A percentile compares a stretch with the other conserved stretches of the same genome.
Conservation (phyloP, 2,113 vertebrate species). For the Eulacestoma nigropectus region DNA sequence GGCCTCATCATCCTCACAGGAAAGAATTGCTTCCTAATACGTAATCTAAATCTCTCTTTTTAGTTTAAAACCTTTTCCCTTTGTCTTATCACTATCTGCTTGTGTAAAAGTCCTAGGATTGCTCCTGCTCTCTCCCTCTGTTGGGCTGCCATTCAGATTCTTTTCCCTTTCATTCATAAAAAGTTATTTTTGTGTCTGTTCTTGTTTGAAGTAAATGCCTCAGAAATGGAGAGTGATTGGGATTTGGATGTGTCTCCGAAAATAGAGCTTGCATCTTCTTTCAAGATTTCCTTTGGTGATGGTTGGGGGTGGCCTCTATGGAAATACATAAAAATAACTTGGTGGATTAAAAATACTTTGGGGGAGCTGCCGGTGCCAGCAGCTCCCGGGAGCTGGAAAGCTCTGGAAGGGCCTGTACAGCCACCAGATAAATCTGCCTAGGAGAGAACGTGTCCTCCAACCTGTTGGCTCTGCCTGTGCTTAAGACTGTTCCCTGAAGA, state of each 20-base stretch:
- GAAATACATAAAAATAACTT: background rate
- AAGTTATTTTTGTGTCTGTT: background rate
- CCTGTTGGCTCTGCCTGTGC: background rate
- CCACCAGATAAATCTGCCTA: background rate
- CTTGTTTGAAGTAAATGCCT: background rate
- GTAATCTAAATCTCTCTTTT: background rate
- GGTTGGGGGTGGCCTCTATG: background rate
- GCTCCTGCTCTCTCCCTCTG: background rate
- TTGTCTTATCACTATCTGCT: background rate
- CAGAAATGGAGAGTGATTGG: background rate
- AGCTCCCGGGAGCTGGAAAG: background rate
- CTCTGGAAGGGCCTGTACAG: background rate
- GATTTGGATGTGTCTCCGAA: background rate
- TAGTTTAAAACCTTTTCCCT: background rate
- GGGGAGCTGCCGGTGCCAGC: background rate
- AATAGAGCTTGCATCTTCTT: background rate
- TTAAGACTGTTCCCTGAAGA: background rate
- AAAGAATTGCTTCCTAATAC: background rate
- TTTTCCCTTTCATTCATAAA: background rate
- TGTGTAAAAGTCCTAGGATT: background rate
- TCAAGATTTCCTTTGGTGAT: background rate
- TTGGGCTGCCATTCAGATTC: background rate
- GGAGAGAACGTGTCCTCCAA: background rate
- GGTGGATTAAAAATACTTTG: background rate
- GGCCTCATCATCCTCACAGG: fast-evolving